These are phyloP conservation scores for Lottia scabra DNA, from an alignment of 2,888 invertebrate species.

Conservation along the genomic window DNA sequence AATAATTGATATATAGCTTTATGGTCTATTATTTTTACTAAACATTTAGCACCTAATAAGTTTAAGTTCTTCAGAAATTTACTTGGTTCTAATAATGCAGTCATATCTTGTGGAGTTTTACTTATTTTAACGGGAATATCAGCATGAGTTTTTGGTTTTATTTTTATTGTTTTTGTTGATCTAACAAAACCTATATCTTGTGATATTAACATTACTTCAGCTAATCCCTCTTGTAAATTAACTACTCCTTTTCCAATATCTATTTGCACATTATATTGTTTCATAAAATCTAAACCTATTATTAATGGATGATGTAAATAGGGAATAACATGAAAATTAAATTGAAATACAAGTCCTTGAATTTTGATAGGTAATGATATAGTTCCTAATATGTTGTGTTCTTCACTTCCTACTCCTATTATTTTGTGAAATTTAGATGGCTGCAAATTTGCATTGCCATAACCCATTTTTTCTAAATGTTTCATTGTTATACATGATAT, in stretches of 20 bases:
- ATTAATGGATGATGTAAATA: slow-evolving; percentile 11
- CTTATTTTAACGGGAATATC: neutral
- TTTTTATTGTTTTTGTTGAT: too few relatives aligned
- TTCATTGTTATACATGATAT: too few relatives aligned
- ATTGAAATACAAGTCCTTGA: neutral
- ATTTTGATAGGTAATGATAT: slow-evolving; percentile 1
- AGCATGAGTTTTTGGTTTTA: slow-evolving; percentile 8
- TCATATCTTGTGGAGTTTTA: neutral
- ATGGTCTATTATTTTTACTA: neutral
- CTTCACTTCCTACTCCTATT: slow-evolving; percentile 16
- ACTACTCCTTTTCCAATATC: slow-evolving; percentile 24
- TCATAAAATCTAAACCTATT: slow-evolving; percentile 33
- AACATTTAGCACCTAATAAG: slow-evolving; percentile 1
- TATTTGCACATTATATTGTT: slow-evolving; percentile 20
- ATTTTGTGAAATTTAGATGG: neutral
- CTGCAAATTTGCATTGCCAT: neutral
- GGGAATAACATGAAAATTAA: slow-evolving; percentile 14
- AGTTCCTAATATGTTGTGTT: slow-evolving; percentile 13
- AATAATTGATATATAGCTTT: slow-evolving; percentile 15
- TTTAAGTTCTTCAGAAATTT: neutral
- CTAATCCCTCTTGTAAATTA: neutral
- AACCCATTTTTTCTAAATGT: neutral
- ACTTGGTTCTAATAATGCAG: neutral
- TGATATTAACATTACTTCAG: neutral
- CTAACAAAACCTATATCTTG: neutral